Evolutionary conservation across 2,113 vertebrate species (phyloP).

Genomic region (Hiodon alosoides): DNA sequence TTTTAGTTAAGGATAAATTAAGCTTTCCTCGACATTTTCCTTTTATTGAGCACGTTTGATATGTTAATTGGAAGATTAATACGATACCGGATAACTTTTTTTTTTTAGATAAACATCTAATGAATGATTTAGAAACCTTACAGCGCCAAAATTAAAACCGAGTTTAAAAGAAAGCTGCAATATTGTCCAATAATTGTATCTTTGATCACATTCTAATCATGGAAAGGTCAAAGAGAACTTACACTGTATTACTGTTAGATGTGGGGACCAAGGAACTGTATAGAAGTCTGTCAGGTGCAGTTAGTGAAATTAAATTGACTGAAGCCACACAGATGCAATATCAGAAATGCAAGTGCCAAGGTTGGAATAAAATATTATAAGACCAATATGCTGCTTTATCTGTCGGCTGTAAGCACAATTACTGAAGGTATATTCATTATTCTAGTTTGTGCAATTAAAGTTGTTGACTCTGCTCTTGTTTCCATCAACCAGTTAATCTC

Average conservation of each 20-base stretch:
- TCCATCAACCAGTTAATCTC: background rate
- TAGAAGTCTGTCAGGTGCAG: background rate
- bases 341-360: background rate
- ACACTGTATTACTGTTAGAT: background rate
- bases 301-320: background rate
- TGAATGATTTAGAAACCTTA: background rate
- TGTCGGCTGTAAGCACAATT: too few relatives aligned
- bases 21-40: background rate
- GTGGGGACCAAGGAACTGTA: background rate
- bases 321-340: background rate
- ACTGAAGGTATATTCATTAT: too few relatives aligned
- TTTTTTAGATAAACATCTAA: constrained; percentile 16
- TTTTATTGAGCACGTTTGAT: constrained; percentile 3
- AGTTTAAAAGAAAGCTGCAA: constrained; percentile 8
- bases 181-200: constrained; percentile 7
- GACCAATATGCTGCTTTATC: background rate
- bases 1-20: constrained; percentile 7
- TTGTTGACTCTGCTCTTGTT: too few relatives aligned
- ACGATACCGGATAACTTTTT: background rate
- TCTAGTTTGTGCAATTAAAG: too few relatives aligned
- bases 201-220: constrained; percentile 6
- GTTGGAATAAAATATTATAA: background rate
- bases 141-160: background rate
- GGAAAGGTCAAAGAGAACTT: constrained; percentile 4
- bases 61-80: constrained; percentile 18